Evolutionary conservation across 2,797 vertebrate species (phyloP).

Genomic region (Xerus rutilus): DNA sequence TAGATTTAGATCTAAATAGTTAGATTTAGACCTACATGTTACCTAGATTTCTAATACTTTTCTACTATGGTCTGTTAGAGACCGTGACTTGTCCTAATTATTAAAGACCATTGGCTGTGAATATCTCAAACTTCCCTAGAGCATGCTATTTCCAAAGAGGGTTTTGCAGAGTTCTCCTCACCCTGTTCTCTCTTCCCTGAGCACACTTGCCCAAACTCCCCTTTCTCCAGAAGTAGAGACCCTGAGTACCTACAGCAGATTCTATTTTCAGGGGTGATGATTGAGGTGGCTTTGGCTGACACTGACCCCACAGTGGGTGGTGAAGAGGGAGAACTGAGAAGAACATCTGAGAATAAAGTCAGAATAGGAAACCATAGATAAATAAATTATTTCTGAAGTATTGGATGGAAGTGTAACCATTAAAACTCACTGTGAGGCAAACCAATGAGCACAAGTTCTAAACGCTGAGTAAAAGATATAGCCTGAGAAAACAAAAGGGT

Average conservation of each 20-base stretch:
- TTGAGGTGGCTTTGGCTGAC: not conserved
- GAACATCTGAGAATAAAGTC: not conserved
- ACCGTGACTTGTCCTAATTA: not conserved
- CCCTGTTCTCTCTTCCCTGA: not conserved
- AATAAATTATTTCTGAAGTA: not conserved
- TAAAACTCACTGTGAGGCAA: not conserved
- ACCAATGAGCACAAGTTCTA: not conserved
- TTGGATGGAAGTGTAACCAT: not conserved
- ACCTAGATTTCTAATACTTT: not conserved
- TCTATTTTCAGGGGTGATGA: not conserved
- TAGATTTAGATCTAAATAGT: not conserved
- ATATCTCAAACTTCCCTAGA: not conserved
- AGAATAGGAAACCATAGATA: not conserved
- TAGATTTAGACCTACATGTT: not conserved
- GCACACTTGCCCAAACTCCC: not conserved
- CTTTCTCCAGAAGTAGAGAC: not conserved
- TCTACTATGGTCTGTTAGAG: not conserved
- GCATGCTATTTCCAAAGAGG: not conserved
- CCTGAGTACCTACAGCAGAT: not conserved
- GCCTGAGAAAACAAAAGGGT: not conserved
- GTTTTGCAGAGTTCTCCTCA: not conserved
- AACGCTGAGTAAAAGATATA: not conserved
- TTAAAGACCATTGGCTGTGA: not conserved
- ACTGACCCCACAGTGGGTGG: not conserved
- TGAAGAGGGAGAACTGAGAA: not conserved